These are phyloP conservation scores for Nomia melanderi DNA, from an alignment of 1,140 invertebrate species.

Conservation along the genomic window DNA sequence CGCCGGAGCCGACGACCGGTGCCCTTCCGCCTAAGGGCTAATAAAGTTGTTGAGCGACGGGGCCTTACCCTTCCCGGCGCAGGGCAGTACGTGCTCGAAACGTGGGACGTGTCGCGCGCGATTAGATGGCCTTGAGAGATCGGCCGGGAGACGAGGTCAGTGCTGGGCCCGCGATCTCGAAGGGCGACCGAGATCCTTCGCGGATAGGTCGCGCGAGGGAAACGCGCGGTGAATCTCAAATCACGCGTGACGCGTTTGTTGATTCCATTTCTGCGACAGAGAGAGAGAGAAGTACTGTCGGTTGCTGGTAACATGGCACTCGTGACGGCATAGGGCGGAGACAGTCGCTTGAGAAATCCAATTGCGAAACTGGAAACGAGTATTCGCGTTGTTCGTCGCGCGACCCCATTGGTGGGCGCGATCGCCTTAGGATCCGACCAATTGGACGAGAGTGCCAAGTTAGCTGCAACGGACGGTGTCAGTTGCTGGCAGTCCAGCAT, in stretches of 20 bases:
- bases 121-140: slow-evolving; percentile 77
- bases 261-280: too few relatives aligned
- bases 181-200: slow-evolving; percentile 65
- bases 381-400: too few relatives aligned
- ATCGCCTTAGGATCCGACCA: too few relatives aligned
- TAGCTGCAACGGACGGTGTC: too few relatives aligned
- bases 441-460: too few relatives aligned
- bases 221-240: slow-evolving; percentile 74
- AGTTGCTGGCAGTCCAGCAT: too few relatives aligned
- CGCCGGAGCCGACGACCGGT: not conserved
- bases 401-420: too few relatives aligned
- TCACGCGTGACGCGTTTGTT: slow-evolving; percentile 38
- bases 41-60: slow-evolving; percentile 70
- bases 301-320: too few relatives aligned
- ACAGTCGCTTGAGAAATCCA: too few relatives aligned
- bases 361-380: too few relatives aligned
- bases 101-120: slow-evolving; percentile 57
- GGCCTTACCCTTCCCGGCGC: slow-evolving; percentile 18
- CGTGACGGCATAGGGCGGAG: too few relatives aligned
- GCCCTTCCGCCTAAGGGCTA: slow-evolving; percentile 50
- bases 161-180: slow-evolving; percentile 72
- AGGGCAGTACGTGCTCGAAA: slow-evolving; percentile 33
- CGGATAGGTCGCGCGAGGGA: slow-evolving; percentile 57
- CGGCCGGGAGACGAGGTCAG: slow-evolving; percentile 60
- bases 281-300: too few relatives aligned